Evolutionary conservation across 2,797 vertebrate genomes (phyloP).

Genomic region (Lagorchestes hirsutus): DNA sequence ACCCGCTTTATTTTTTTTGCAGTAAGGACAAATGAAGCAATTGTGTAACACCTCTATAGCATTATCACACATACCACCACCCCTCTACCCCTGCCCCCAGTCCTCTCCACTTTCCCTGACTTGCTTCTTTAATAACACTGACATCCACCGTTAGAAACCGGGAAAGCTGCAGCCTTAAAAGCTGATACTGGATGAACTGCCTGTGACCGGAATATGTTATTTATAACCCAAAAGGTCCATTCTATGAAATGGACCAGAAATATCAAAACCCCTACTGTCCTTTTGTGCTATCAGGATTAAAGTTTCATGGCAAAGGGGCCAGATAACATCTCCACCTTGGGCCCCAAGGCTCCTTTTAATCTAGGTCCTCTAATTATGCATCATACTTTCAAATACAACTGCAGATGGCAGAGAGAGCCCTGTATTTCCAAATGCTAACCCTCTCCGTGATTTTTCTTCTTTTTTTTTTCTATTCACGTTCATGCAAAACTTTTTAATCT

Average conservation of each 20-base stretch:
- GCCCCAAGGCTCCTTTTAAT: constrained; percentile 80
- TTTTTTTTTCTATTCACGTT: constrained; percentile 81
- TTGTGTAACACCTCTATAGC: constrained; percentile 9
- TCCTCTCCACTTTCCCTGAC: constrained; percentile 64
- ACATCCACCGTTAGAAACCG: constrained; percentile 82
- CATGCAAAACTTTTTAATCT: constrained; percentile 82
- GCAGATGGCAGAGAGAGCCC: constrained; percentile 81
- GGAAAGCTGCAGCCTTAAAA: constrained; percentile 81
- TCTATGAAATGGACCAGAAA: constrained; percentile 80
- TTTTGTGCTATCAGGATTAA: constrained; percentile 78
- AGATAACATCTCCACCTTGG: constrained; percentile 79
- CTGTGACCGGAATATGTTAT: constrained; percentile 86
- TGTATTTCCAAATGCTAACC: constrained; percentile 80
- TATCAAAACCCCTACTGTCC: constrained; percentile 80
- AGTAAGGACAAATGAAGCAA: constrained; percentile 66
- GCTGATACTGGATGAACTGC: constrained; percentile 83
- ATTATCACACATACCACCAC: constrained; percentile 65
- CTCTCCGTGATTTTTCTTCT: constrained; percentile 70
- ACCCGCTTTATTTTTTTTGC: not conserved
- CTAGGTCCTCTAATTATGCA: constrained; percentile 79
- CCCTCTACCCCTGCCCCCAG: not conserved
- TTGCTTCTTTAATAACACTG: constrained; percentile 75
- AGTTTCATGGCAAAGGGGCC: constrained; percentile 73
- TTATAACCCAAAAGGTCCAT: constrained; percentile 84
- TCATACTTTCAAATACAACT: constrained; percentile 70